A percentile compares a stretch with the other conserved stretches of the same genome.
These are phyloP conservation scores for Toxotes chatareus DNA, from an alignment of 2,113 vertebrate genomes.

Conservation along the genomic window DNA sequence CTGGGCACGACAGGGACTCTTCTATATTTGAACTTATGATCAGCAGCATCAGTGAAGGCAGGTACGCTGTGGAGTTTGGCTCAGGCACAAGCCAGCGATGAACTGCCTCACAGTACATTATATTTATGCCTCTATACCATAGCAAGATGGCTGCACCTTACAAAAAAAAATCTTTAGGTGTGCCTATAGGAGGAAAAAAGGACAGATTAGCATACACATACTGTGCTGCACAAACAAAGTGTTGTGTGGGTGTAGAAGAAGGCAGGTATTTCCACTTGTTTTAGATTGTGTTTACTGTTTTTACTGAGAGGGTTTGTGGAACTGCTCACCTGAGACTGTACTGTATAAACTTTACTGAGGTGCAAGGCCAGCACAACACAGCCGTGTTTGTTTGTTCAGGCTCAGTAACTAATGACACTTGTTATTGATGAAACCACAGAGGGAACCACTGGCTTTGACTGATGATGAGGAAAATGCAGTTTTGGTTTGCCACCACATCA, in stretches of 20 bases:
- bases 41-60: too few relatives aligned
- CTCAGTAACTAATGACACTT: not conserved
- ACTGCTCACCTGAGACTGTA: not conserved
- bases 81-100: too few relatives aligned
- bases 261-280: not conserved
- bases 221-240: not conserved
- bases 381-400: not conserved
- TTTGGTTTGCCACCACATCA: not conserved
- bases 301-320: not conserved
- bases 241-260: not conserved
- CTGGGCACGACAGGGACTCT: too few relatives aligned
- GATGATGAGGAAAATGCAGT: not conserved
- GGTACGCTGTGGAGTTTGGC: too few relatives aligned
- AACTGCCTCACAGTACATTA: too few relatives aligned
- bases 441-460: not conserved
- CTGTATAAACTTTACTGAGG: not conserved
- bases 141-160: not conserved
- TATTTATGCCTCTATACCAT: not conserved
- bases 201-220: not conserved
- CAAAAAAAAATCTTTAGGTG: too few relatives aligned
- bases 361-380: not conserved
- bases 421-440: not conserved
- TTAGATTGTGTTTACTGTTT: not conserved
- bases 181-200: not conserved
- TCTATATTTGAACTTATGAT: too few relatives aligned